phyloP scores from a whole-genome alignment of 2,113 vertebrate species.

The Spea bombifrons region DNA sequence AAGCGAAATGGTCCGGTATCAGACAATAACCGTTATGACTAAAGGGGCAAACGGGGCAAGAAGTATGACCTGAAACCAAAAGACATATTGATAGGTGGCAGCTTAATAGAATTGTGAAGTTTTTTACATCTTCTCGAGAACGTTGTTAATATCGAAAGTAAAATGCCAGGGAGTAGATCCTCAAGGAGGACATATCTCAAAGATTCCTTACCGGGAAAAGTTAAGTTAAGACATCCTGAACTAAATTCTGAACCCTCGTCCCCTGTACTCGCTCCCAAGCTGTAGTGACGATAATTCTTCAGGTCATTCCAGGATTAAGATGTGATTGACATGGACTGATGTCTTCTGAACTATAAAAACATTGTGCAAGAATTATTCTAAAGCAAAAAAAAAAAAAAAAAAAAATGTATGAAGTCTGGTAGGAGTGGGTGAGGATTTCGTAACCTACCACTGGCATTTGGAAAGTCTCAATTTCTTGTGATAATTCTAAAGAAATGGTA shows the following conservation, averaged over 20 bases:
- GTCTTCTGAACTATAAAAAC: slow-evolving; percentile 34
- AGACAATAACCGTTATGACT: background rate
- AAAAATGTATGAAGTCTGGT: slow-evolving; percentile 20
- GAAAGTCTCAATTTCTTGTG: background rate
- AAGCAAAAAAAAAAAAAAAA: background rate
- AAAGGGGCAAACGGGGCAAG: background rate
- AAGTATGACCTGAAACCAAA: too few relatives aligned
- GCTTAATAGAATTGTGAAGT: background rate
- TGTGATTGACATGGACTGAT: slow-evolving; percentile 43
- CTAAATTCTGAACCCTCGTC: slow-evolving; percentile 31
- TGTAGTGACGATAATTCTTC: slow-evolving; percentile 21
- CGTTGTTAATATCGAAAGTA: background rate
- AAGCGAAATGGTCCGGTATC: background rate
- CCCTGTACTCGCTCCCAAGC: slow-evolving; percentile 2
- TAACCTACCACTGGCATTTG: slow-evolving; percentile 7
- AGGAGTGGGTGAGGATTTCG: background rate
- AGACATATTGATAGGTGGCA: background rate
- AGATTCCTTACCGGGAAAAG: slow-evolving; percentile 6
- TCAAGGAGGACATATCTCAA: background rate
- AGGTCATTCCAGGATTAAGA: slow-evolving; percentile 29
- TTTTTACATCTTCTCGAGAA: slow-evolving; percentile 6
- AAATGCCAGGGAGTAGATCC: background rate
- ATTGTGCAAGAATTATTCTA: slow-evolving; percentile 36
- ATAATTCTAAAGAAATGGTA: background rate
- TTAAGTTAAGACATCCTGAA: background rate